phyloP scores from a whole-genome alignment of 1,140 invertebrate genomes.

The Microplitis demolitor region DNA sequence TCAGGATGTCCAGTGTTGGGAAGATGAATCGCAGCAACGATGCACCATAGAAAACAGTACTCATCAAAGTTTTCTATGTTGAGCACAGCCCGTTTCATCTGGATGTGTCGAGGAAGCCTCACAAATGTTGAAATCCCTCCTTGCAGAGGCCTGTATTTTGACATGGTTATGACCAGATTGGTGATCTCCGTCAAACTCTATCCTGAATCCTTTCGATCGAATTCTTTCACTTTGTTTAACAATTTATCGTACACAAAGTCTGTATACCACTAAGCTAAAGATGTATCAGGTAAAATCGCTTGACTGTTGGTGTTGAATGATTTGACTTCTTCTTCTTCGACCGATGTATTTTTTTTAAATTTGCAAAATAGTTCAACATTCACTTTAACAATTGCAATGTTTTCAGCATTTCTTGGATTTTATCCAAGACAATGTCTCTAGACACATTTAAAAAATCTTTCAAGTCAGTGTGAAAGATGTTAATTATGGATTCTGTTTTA shows the following conservation, averaged over 20 bases:
- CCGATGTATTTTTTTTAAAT: too few relatives aligned
- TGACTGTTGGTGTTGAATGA: not conserved
- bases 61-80: conserved; percentile 7
- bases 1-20: too few relatives aligned
- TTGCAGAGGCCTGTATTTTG: conserved; percentile 40
- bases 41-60: not conserved
- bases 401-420: not conserved
- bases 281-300: not conserved
- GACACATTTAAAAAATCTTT: not conserved
- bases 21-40: too few relatives aligned
- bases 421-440: not conserved
- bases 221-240: not conserved
- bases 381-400: not conserved
- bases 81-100: conserved; percentile 30
- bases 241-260: not conserved
- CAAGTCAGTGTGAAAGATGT: not conserved
- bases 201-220: conserved; percentile 15
- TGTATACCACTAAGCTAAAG: not conserved
- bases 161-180: conserved; percentile 29
- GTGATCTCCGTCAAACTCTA: conserved; percentile 28
- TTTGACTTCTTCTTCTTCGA: not conserved
- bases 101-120: conserved; percentile 20
- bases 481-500: not conserved
- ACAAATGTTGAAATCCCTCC: conserved; percentile 29
- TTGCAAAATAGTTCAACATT: too few relatives aligned